These are phyloP conservation scores for Cerastoderma edule DNA, from an alignment of 2,888 invertebrate species.

Conservation along the genomic window DNA sequence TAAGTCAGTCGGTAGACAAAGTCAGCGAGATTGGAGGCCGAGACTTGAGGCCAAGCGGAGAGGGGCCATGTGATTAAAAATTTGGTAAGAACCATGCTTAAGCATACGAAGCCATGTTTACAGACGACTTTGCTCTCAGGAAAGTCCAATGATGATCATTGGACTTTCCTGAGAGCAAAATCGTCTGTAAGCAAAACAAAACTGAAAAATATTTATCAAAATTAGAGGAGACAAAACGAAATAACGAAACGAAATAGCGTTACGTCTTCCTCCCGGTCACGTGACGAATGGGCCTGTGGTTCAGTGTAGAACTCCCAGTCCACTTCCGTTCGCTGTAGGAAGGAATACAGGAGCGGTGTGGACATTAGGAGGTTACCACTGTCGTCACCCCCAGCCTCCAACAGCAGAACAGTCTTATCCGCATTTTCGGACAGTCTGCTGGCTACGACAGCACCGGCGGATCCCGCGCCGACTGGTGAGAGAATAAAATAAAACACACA, in stretches of 20 bases:
- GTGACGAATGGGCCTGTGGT: conserved; percentile 22
- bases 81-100: no score
- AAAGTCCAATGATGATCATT: no score
- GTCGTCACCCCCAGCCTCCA: conserved; percentile 26
- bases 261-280: conserved; percentile 2
- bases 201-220: no score
- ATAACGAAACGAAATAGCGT: neutral
- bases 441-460: conserved; percentile 22
- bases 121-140: no score
- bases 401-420: neutral
- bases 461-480: conserved; percentile 20
- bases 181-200: no score
- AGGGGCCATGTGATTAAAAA: no score
- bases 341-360: conserved; percentile 7
- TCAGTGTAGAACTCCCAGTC: conserved; percentile 27
- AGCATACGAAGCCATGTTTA: no score
- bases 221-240: neutral
- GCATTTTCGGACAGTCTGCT: conserved; percentile 24
- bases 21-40: no score
- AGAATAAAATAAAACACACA: neutral
- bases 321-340: neutral
- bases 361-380: conserved; percentile 8
- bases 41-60: no score
- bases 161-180: no score
- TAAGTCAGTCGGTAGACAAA: no score